A percentile compares a stretch with the other conserved stretches of the same genome.
Evolutionary conservation across 1,140 invertebrate species (phyloP).

Genomic region (Brachionus calyciflorus): DNA sequence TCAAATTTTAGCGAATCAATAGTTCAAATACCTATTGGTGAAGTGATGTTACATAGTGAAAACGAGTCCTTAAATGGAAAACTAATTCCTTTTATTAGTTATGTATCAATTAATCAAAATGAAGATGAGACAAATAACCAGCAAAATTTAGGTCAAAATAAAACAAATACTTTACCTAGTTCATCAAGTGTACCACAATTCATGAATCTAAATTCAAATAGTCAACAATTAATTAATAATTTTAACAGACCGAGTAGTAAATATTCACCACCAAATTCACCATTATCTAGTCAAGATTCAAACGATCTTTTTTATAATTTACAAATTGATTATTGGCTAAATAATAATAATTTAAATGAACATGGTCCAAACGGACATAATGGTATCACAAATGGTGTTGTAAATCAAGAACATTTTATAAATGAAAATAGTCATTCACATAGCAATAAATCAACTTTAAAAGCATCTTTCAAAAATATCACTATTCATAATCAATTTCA

Average conservation of each 20-base stretch:
- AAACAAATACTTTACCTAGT: neutral
- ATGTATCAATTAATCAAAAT: neutral
- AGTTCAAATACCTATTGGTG: slow-evolving; percentile 4
- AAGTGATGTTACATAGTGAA: slow-evolving; percentile 12
- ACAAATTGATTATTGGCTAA: slow-evolving; percentile 23
- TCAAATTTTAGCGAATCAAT: neutral
- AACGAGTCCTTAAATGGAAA: neutral
- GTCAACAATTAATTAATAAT: neutral
- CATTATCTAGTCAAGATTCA: neutral
- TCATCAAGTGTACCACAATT: slow-evolving; percentile 33
- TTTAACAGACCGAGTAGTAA: neutral
- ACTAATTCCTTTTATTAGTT: neutral
- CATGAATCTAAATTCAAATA: slow-evolving; percentile 8
- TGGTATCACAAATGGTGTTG: neutral
- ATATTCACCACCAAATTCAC: slow-evolving; percentile 8
- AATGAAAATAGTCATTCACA: neutral
- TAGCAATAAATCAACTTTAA: slow-evolving; percentile 8
- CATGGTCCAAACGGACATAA: no score
- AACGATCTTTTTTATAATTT: neutral
- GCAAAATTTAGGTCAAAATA: neutral
- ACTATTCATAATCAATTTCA: neutral
- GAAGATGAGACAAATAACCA: neutral
- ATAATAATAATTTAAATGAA: no score
- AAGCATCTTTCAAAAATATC: slow-evolving; percentile 20
- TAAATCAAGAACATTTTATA: neutral